These are phyloP conservation scores for Cricetomys ansorgei DNA, from an alignment of 2,113 vertebrate species.

Conservation along the genomic window DNA sequence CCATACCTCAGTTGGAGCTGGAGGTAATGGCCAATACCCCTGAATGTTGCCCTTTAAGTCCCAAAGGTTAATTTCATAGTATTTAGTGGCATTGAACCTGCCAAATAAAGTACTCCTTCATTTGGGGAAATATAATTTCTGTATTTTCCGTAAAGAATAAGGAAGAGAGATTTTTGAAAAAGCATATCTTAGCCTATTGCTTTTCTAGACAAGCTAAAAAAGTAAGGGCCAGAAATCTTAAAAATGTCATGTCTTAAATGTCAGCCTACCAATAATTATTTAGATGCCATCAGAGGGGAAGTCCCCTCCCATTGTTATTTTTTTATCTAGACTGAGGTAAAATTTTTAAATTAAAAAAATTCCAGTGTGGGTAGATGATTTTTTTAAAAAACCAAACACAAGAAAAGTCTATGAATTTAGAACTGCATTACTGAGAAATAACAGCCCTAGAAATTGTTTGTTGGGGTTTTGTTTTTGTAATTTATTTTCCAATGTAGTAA, in stretches of 20 bases:
- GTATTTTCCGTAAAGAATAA: slow-evolving; percentile 13
- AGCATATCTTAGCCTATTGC: slow-evolving; percentile 32
- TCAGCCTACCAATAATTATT: slow-evolving; percentile 62
- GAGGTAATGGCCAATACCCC: slow-evolving; percentile 36
- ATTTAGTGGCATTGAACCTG: slow-evolving; percentile 60
- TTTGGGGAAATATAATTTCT: slow-evolving; percentile 63
- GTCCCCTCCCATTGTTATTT: slow-evolving; percentile 47
- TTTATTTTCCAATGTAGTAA: slow-evolving; percentile 23
- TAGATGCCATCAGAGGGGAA: slow-evolving; percentile 56
- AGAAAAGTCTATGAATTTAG: slow-evolving; percentile 59
- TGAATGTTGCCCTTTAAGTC: slow-evolving; percentile 28
- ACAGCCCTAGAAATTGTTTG: slow-evolving; percentile 15
- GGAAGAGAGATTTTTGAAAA: slow-evolving; percentile 62
- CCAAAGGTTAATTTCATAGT: slow-evolving; percentile 60
- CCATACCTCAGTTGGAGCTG: not conserved
- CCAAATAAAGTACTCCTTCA: slow-evolving; percentile 59
- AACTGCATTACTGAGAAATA: slow-evolving; percentile 48
- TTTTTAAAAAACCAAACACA: slow-evolving; percentile 1
- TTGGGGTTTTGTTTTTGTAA: not conserved
- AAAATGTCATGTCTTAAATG: not conserved
- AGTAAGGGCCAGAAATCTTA: slow-evolving; percentile 13
- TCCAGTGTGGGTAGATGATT: slow-evolving; percentile 47
- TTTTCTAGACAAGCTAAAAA: slow-evolving; percentile 57
- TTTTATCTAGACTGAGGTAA: slow-evolving; percentile 41
- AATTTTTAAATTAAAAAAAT: slow-evolving; percentile 34